Percentiles rank a stretch among this genome's conserved stretches.
phyloP scores from a whole-genome alignment of 1,140 invertebrate species.

The Aphidius ervi region DNA sequence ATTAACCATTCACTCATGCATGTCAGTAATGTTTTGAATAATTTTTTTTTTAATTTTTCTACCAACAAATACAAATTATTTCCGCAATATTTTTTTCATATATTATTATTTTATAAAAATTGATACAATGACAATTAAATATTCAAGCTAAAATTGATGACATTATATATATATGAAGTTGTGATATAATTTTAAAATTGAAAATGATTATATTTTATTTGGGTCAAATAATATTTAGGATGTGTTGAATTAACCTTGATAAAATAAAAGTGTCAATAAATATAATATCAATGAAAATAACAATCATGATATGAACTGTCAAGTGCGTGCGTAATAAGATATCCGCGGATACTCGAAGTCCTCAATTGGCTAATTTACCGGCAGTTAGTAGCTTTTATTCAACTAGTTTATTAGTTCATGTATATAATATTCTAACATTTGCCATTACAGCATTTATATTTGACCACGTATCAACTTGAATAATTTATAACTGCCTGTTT shows the following conservation, averaged over 20 bases:
- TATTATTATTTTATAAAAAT: too few species aligned
- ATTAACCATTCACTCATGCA: conserved; percentile 9
- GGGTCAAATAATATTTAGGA: too few species aligned
- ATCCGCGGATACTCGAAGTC: conserved; percentile 56
- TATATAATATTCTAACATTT: conserved; percentile 50
- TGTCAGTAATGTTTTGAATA: background rate
- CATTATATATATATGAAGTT: too few species aligned
- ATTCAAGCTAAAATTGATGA: too few species aligned
- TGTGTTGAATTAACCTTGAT: too few species aligned
- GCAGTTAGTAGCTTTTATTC: conserved; percentile 50
- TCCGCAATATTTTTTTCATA: too few species aligned
- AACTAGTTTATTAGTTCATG: conserved; percentile 33
- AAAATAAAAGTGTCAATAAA: too few species aligned
- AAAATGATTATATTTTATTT: too few species aligned
- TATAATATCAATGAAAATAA: too few species aligned
- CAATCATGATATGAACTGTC: conserved; percentile 26
- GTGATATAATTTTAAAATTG: too few species aligned
- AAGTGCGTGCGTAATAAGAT: conserved; percentile 56
- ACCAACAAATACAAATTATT: too few species aligned
- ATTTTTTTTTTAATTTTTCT: background rate
- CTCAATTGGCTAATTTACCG: conserved; percentile 56
- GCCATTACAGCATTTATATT: conserved; percentile 7
- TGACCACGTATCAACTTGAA: conserved; percentile 50
- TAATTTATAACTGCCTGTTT: conserved; percentile 56
- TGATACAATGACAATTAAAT: too few species aligned